Evolutionary conservation across 2,888 invertebrate species (phyloP), one percentile per base, ranked within the genome.

Genomic region (Orthosia gracilis): DNA sequence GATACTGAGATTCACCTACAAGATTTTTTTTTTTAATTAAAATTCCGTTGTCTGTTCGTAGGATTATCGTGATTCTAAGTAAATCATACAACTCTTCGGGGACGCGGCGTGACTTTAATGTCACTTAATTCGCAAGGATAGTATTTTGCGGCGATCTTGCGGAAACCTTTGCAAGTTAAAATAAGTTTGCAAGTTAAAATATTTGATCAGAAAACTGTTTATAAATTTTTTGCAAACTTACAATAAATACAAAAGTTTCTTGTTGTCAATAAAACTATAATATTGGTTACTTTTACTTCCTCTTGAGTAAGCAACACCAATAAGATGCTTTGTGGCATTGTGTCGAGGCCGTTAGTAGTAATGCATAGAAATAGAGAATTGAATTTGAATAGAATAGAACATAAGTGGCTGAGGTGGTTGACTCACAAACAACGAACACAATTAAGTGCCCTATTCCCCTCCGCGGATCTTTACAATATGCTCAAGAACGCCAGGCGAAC

Each of bases 391-490:
- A 80, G 81, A 75, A 80, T 67, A 79, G 23, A 67, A 76, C 63
- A 67, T 67, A 64, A 67, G 71, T 58, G 49, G 50, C 54, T 63
- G 58, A 80, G 72, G 74, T 78, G 64, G 64, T 77, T 73, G 77
- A 65, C 71, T 73, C 18, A 72, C 69, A 74, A 83, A 78, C 78
- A 82, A 77, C 50, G 55, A 77, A 71, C 52, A 83, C 73, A 83
- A 80, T 73, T 67, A 80, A 77, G 72, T 80, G 78, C 73, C 76
- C 83, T 76, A 76, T 76, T 75, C 70, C 82, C 72, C 78, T 84
- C 55, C 17, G 65, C 58, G 71, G 78, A 80, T 86, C 74, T 78
- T 83, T 65, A 84, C 80, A 86, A 86, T 73, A 66, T 73, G 65
- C 54, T 73, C 73, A 69, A 78, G 70, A 75, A 76, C 77, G 64